Base-by-base conservation (phyloP, 2,113 vertebrate species). In the Brachyhypopomus gauderio region DNA sequence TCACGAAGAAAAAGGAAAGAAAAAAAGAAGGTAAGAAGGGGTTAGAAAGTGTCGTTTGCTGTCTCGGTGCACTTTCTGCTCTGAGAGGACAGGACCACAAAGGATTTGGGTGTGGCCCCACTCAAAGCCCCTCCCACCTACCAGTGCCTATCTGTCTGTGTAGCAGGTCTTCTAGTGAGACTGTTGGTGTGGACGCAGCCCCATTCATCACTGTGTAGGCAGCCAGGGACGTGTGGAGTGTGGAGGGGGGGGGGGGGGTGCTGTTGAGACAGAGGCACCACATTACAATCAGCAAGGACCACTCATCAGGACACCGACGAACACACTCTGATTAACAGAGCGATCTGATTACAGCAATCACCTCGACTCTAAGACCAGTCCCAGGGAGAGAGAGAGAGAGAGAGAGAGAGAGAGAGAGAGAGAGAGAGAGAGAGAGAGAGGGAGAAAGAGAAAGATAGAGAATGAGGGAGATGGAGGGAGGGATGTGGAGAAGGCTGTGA, bases 281-380 rank as follows among this genome's bases (percentile, higher is more conserved):
- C 92, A 89, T 92, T 92, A 91, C 92, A 94, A 93, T 94, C 93
- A 94, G 89, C 84, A 83, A 87, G 90, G 87, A 80, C 81, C 81
- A 75, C 86, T 88, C 88, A 89, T 89, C 87, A 94, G 91, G 88
- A 90, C 92, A 91, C 90, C 90, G 90, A 91, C 90, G 91, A 92
- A 92, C 91, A 90, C 91, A 92, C 90, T 89, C 93, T 94, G 93
- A 94, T 94, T 94, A 94, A 90, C 90, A 89, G 85, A 87, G 87
- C 82, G 87, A 86, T 91, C 90, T 94, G 93, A 94, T 94, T 94
- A 92, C 90, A 86, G 92, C 92, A 94, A 94, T 94, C 92, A 94
- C 90, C 88, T 85, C 89, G 84, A 71, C 80, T 87, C 76, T 86
- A 78, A 82, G 89, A 88, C 80, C 88, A 86, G 88, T 84, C 88